A percentile compares a stretch with the other conserved stretches of the same genome.
These are phyloP conservation scores for Rhagologus leucostigma DNA, from an alignment of 2,113 vertebrate species.

Conservation along the genomic window DNA sequence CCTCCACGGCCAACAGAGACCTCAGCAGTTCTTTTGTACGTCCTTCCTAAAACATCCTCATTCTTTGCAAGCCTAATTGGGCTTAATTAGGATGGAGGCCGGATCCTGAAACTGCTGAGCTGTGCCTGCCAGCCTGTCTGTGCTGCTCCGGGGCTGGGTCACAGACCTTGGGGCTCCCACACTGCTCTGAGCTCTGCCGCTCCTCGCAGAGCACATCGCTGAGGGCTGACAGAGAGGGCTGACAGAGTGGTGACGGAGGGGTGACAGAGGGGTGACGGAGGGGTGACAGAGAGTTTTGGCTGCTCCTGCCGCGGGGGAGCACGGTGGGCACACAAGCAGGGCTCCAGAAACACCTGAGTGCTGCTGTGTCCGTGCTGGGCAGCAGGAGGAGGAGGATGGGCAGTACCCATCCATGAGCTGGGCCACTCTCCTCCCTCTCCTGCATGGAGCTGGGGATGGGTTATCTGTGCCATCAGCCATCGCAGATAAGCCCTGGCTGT, in stretches of 20 bases:
- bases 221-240: background rate
- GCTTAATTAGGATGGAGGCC: background rate
- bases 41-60: background rate
- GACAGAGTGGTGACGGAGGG: background rate
- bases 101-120: background rate
- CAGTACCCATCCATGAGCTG: too few relatives aligned
- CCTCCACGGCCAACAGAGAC: background rate
- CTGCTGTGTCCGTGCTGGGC: rapidly evolving
- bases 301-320: background rate
- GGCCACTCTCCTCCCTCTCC: background rate
- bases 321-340: rapidly evolving
- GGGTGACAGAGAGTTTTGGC: background rate
- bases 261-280: too few relatives aligned
- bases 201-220: background rate
- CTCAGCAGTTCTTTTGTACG: background rate
- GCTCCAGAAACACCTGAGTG: background rate
- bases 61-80: background rate
- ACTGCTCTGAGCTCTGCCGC: background rate
- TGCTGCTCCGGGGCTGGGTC: background rate
- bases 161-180: background rate
- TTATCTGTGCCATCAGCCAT: background rate
- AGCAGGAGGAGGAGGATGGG: background rate
- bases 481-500: background rate
- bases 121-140: background rate
- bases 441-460: background rate